Conservation (phyloP, 2,113 vertebrate species). For the Sander vitreus region DNA sequence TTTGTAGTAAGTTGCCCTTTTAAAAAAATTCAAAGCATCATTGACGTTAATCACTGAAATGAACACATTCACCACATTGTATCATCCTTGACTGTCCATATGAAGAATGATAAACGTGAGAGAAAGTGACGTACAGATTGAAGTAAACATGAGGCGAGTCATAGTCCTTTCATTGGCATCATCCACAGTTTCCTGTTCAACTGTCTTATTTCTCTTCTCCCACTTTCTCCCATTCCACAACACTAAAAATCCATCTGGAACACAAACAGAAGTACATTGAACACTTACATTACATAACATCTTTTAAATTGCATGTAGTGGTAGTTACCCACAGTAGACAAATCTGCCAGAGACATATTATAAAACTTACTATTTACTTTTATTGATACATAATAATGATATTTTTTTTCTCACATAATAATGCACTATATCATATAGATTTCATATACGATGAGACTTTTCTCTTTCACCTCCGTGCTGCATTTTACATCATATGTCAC, state of each 20-base stretch:
- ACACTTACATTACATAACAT: neutral
- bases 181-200: slow-evolving; percentile 6
- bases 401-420: neutral
- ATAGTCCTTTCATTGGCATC: slow-evolving; percentile 25
- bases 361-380: neutral
- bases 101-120: neutral
- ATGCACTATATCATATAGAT: neutral
- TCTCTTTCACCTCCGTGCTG: neutral
- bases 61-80: neutral
- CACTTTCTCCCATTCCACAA: neutral
- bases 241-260: slow-evolving; percentile 65
- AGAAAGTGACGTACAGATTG: neutral
- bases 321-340: neutral
- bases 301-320: neutral
- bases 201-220: slow-evolving; percentile 4
- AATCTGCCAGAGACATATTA: neutral
- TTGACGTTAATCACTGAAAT: neutral
- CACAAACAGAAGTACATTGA: slow-evolving; percentile 27
- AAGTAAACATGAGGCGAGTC: slow-evolving; percentile 25
- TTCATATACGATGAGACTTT: neutral
- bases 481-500: neutral
- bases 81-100: slow-evolving; percentile 6
- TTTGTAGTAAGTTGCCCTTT: slow-evolving; percentile 38
- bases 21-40: neutral
- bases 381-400: neutral